A percentile compares a stretch with the other conserved stretches of the same genome.
Evolutionary conservation across 1,140 invertebrate genomes (phyloP).

Genomic region (Euborellia annulipes): DNA sequence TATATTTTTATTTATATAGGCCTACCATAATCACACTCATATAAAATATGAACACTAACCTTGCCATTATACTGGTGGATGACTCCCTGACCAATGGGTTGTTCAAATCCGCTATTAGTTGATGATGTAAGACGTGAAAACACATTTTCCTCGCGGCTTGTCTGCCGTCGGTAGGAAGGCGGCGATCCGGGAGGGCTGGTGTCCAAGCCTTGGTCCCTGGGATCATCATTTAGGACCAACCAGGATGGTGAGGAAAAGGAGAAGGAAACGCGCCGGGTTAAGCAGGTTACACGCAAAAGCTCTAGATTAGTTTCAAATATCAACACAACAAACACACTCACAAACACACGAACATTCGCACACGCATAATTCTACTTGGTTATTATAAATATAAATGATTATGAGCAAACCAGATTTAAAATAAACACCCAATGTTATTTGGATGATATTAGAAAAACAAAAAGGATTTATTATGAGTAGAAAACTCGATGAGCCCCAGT

Average conservation of each 20-base stretch:
- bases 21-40: too few species aligned
- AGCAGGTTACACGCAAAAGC: background rate
- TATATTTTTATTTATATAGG: too few species aligned
- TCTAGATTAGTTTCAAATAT: background rate
- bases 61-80: slow-evolving; percentile 48
- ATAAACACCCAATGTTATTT: too few species aligned
- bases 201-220: slow-evolving; percentile 35
- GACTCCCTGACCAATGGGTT: slow-evolving; percentile 40
- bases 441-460: too few species aligned
- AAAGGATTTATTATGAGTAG: too few species aligned
- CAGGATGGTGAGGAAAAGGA: slow-evolving; percentile 22
- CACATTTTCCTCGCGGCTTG: slow-evolving; percentile 56
- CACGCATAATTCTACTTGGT: background rate
- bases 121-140: slow-evolving; percentile 63
- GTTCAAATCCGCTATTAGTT: slow-evolving; percentile 32
- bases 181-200: slow-evolving; percentile 47
- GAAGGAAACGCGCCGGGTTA: slow-evolving; percentile 3
- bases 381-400: too few species aligned
- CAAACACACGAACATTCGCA: background rate
- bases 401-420: too few species aligned
- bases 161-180: slow-evolving; percentile 39
- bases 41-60: slow-evolving; percentile 25
- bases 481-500: too few species aligned
- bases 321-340: background rate
- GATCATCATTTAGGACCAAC: slow-evolving; percentile 8